A percentile compares a stretch with the other conserved stretches of the same genome.
Conservation (phyloP, 2,888 invertebrate species). For the Nasonia oneida region DNA sequence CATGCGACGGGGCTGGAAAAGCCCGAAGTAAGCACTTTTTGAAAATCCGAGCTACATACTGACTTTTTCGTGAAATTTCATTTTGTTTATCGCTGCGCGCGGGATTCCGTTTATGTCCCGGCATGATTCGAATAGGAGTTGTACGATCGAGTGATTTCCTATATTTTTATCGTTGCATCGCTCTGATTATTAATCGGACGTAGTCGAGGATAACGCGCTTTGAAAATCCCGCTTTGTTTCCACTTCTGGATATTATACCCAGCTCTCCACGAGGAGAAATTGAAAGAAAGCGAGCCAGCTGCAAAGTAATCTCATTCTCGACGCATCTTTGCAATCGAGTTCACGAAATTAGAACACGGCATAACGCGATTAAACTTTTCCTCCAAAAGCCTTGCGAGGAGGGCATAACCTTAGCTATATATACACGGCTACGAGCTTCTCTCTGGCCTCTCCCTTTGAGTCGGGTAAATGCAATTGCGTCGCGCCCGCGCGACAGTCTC, state of each 20-base stretch:
- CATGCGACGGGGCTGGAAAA: background rate
- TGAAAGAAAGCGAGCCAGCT: background rate
- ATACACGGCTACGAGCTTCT: no score
- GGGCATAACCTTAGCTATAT: background rate
- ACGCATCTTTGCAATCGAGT: slow-evolving; percentile 31
- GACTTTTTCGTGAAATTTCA: background rate
- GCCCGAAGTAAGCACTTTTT: slow-evolving; percentile 46
- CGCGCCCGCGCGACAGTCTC: background rate
- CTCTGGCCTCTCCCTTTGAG: slow-evolving; percentile 26
- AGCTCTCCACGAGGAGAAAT: background rate
- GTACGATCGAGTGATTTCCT: background rate
- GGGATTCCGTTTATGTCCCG: background rate
- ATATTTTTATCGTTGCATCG: background rate
- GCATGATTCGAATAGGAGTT: background rate
- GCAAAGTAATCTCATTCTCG: slow-evolving; percentile 30
- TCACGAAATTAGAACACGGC: slow-evolving; percentile 15
- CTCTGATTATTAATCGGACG: no score
- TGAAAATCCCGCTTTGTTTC: no score
- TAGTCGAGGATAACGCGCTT: no score
- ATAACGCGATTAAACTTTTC: slow-evolving; percentile 45
- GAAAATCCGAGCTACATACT: background rate
- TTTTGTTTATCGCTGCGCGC: slow-evolving; percentile 34
- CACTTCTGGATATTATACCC: background rate
- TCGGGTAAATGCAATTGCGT: slow-evolving; percentile 41
- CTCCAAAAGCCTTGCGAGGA: slow-evolving; percentile 14